Conservation (phyloP, 2,888 invertebrate species). For the Entomobrya proxima region DNA sequence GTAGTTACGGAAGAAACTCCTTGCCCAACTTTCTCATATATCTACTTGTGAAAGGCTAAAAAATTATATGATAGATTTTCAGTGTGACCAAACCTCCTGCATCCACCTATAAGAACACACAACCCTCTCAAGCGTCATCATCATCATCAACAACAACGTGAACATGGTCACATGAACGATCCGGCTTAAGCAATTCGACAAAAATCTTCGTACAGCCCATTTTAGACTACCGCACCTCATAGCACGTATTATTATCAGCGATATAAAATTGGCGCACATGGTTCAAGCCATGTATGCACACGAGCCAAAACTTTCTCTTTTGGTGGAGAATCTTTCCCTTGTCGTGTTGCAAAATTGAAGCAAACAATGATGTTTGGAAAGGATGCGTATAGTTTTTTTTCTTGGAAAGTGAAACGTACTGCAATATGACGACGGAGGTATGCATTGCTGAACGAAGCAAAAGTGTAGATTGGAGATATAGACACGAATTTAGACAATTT, state of each 20-base stretch:
- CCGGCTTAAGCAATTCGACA: too few relatives aligned
- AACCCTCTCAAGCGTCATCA: slow-evolving; percentile 28
- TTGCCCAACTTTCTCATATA: not conserved
- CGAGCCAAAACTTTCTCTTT: not conserved
- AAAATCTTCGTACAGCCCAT: too few relatives aligned
- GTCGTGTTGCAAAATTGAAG: not conserved
- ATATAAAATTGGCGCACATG: too few relatives aligned
- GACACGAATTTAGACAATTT: not conserved
- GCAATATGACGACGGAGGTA: not conserved
- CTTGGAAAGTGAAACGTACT: not conserved
- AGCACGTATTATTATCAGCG: too few relatives aligned
- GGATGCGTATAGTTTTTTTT: slow-evolving; percentile 11
- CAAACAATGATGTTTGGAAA: not conserved
- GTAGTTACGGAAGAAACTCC: not conserved
- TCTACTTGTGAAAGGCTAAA: not conserved
- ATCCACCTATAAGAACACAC: slow-evolving; percentile 22
- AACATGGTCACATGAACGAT: slow-evolving; percentile 37
- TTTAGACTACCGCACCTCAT: too few relatives aligned
- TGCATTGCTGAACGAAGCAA: not conserved
- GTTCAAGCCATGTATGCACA: too few relatives aligned
- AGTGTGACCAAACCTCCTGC: slow-evolving; percentile 1
- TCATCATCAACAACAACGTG: slow-evolving; percentile 31
- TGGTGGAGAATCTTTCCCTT: not conserved
- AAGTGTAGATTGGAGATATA: not conserved
- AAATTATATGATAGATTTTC: not conserved